Conservation (phyloP, 2,888 invertebrate species). For the Pyrrhosoma nymphula region DNA sequence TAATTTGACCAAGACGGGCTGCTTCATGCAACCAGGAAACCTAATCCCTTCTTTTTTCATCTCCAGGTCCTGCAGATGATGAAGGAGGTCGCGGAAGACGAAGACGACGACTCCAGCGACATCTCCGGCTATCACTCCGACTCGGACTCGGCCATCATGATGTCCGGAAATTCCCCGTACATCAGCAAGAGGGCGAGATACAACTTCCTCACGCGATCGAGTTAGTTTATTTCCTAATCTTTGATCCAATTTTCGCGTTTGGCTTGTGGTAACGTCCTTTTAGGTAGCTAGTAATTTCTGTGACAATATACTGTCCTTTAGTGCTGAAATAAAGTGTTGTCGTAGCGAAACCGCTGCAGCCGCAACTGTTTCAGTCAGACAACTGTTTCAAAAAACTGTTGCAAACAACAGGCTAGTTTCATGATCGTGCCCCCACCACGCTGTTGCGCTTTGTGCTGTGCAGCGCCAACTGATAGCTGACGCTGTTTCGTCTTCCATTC, state of each 20-base stretch:
- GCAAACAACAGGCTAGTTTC: too few relatives aligned
- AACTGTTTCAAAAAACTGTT: too few relatives aligned
- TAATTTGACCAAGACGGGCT: too few relatives aligned
- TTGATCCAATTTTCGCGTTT: background rate
- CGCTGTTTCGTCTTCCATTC: too few relatives aligned
- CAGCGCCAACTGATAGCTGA: too few relatives aligned
- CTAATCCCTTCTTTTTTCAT: background rate
- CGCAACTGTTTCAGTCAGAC: too few relatives aligned
- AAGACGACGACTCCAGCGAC: conserved; percentile 83
- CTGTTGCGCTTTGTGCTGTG: too few relatives aligned
- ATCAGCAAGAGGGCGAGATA: conserved; percentile 78
- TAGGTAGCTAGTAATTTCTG: background rate
- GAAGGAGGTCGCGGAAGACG: conserved; percentile 79
- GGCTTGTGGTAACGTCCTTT: background rate
- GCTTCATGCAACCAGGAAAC: too few relatives aligned
- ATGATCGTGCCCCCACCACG: too few relatives aligned
- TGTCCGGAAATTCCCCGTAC: conserved; percentile 79
- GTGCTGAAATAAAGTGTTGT: too few relatives aligned
- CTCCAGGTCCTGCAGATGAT: conserved; percentile 87
- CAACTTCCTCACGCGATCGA: conserved; percentile 78
- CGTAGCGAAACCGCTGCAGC: too few relatives aligned
- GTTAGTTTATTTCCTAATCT: conserved; percentile 73
- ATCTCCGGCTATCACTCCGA: conserved; percentile 89
- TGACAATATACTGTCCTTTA: too few relatives aligned
- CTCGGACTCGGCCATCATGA: conserved; percentile 82